Evolutionary conservation across 2,113 vertebrate genomes (phyloP), one percentile per base, ranked within the genome.

Genomic region (Odocoileus hemionus): DNA sequence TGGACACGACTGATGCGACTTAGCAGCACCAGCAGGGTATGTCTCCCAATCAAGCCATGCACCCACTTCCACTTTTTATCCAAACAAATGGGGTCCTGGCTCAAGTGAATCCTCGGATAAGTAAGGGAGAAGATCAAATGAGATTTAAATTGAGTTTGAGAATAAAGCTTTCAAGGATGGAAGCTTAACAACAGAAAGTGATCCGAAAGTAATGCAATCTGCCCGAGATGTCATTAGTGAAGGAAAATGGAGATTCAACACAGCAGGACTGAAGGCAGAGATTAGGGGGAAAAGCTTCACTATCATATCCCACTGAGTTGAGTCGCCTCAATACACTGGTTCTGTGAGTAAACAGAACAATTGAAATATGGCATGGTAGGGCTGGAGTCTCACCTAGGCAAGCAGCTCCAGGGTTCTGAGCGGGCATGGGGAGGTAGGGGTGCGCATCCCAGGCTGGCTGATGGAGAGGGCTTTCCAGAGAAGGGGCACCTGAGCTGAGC

Each of bases 131-230:
- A 92, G 93, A 90, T 52, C 79, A 95, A 94, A 97, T 96, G 91
- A 96, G 88, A 92, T 96, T 97, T 90, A 97, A 97, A 95, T 97
- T 94, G 97, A 96, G 93, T 97, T 92, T 97, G 93, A 90, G 90
- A 95, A 92, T 82, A 94, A 96, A 92, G 80, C 90, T 92, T 92
- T 93, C 90, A 90, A 88, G 74, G 64, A 96, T 76, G 92, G 92
- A 89, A 50, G 52, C 94, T 97, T 95, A 94, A 87, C 92, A 92
- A 95, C 90, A 96, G 90, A 96, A 95, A 96, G 92, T 86, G 95
- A 98, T 96, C 92, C 52, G 25, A 89, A 96, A 95, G 94, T 87
- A 96, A 96, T 60, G 89, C 89, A 90, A 80, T 96, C 96, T 96
- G 80, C 92, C 43, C 33, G 54, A 52, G 39, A 82, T 80, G 90